Evolutionary conservation across 2,888 invertebrate genomes (phyloP).

Genomic region (Campopleginae sp.): DNA sequence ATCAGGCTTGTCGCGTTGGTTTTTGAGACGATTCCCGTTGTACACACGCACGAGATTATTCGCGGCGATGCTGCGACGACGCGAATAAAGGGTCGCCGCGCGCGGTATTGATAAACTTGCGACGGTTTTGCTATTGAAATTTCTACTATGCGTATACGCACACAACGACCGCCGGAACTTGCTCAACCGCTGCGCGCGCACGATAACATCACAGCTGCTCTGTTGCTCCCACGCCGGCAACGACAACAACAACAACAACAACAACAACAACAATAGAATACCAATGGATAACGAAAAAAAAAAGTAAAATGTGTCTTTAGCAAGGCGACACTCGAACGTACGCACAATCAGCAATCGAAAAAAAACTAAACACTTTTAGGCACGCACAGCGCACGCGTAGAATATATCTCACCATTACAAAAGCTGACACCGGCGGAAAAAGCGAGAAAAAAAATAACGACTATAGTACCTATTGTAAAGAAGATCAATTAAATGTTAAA

Average conservation of each 20-base stretch:
- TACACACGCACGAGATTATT: no score
- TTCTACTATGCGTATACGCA: no score
- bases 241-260: slow-evolving; percentile 12
- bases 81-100: no score
- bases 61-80: no score
- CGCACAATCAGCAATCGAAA: slow-evolving; percentile 68
- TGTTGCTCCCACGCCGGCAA: not conserved
- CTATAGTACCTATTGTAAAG: slow-evolving; percentile 66
- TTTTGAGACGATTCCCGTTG: no score
- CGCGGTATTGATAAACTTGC: no score
- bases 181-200: no score
- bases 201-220: no score
- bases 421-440: slow-evolving; percentile 33
- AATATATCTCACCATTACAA: slow-evolving; percentile 39
- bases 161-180: no score
- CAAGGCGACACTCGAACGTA: slow-evolving; percentile 67
- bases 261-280: slow-evolving; percentile 33
- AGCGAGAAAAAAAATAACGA: slow-evolving; percentile 48
- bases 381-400: slow-evolving; percentile 67
- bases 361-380: slow-evolving; percentile 50
- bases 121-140: no score
- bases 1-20: no score
- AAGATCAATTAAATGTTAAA: slow-evolving; percentile 68
- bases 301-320: slow-evolving; percentile 55
- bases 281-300: slow-evolving; percentile 30